Conservation (phyloP, 2,113 vertebrate species). For the Hippocampus abdominalis region DNA sequence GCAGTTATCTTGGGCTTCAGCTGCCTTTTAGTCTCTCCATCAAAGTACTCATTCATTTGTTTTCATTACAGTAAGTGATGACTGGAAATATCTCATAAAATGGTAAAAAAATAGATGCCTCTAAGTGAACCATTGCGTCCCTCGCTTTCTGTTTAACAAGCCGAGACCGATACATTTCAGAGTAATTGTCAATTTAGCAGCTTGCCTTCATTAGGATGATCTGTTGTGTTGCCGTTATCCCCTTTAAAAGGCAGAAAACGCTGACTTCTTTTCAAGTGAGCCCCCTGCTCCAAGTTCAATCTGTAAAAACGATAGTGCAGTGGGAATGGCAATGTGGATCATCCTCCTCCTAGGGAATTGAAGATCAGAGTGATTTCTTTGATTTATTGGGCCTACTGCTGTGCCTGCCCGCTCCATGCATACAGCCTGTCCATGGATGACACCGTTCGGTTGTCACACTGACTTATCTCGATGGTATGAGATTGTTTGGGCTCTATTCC, state of each 20-base stretch:
- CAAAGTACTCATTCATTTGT: constrained; percentile 56
- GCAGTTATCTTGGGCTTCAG: constrained; percentile 45
- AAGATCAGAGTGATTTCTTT: constrained; percentile 50
- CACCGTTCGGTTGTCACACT: constrained; percentile 38
- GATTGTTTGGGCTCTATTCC: constrained; percentile 40
- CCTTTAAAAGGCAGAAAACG: constrained; percentile 24
- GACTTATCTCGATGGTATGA: constrained; percentile 46
- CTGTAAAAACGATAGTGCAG: constrained; percentile 33
- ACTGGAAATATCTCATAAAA: constrained; percentile 47
- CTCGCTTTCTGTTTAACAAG: constrained; percentile 29
- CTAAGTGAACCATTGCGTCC: constrained; percentile 34
- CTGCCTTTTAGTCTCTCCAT: constrained; percentile 38
- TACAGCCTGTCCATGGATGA: constrained; percentile 22
- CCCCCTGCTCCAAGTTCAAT: constrained; percentile 23
- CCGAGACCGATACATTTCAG: constrained; percentile 17
- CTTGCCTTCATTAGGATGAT: constrained; percentile 22
- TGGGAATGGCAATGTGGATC: constrained; percentile 40
- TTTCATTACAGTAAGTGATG: constrained; percentile 65
- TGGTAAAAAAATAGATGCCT: constrained; percentile 24
- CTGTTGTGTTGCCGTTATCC: constrained; percentile 5
- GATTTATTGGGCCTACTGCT: constrained; percentile 36
- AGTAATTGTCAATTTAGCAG: constrained; percentile 31
- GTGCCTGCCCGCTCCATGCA: constrained; percentile 10
- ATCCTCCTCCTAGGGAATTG: constrained; percentile 44
- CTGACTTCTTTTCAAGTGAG: constrained; percentile 16